These are phyloP conservation scores for Pristionchus exspectatus DNA, from an alignment of 2,888 invertebrate genomes.

Conservation along the genomic window DNA sequence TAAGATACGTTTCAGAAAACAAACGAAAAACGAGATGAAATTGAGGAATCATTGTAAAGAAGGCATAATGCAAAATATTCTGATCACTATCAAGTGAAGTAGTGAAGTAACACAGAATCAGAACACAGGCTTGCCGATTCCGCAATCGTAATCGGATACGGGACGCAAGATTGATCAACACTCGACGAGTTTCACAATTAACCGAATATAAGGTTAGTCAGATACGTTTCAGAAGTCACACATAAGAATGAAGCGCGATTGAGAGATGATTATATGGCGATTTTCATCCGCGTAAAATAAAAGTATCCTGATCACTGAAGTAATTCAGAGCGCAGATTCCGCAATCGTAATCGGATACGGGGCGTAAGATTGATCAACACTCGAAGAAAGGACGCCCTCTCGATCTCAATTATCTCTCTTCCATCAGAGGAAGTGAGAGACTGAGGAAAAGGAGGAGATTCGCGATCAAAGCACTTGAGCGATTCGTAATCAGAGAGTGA, in stretches of 20 bases:
- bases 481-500: slow-evolving; percentile 32
- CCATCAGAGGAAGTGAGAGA: neutral
- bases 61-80: too few species aligned
- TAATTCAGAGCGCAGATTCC: neutral
- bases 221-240: too few species aligned
- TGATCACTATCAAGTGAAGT: too few species aligned
- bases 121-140: neutral
- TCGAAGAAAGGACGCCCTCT: neutral
- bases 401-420: neutral
- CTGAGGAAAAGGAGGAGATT: neutral
- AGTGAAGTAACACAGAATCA: too few species aligned
- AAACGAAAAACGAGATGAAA: too few species aligned
- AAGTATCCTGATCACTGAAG: too few species aligned
- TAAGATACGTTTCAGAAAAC: too few species aligned
- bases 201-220: too few species aligned
- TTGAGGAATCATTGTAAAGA: too few species aligned
- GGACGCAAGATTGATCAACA: neutral
- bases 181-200: neutral
- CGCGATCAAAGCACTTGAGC: neutral
- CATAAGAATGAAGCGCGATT: too few species aligned
- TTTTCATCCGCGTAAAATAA: too few species aligned
- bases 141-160: slow-evolving; percentile 1
- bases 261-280: too few species aligned
- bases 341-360: neutral
- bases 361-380: slow-evolving; percentile 1